Percentiles rank a stretch among this genome's conserved stretches.
Conservation (phyloP, 2,888 invertebrate species). For the Polydrusus tereticollis region DNA sequence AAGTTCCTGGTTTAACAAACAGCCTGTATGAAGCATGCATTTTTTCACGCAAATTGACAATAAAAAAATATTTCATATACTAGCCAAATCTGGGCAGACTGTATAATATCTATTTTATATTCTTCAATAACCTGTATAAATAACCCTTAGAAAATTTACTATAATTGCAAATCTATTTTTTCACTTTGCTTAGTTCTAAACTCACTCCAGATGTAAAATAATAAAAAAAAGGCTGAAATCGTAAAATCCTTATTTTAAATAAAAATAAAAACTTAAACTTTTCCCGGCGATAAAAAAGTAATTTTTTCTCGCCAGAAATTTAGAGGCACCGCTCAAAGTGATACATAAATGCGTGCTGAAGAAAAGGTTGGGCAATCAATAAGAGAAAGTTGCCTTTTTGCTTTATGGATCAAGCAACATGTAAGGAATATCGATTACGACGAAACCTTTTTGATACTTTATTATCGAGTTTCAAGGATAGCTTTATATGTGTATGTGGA, state of each 20-base stretch:
- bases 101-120: too few species aligned
- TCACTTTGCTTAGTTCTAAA: too few species aligned
- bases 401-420: constrained; percentile 34
- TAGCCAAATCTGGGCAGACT: too few species aligned
- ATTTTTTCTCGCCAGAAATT: constrained; percentile 17
- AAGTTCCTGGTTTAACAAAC: too few species aligned
- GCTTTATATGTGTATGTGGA: constrained; percentile 26
- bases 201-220: background rate
- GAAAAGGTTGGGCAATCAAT: constrained; percentile 35
- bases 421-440: constrained; percentile 34
- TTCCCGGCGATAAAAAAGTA: constrained; percentile 1
- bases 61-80: too few species aligned
- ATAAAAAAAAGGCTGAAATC: background rate
- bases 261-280: background rate
- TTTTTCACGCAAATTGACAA: too few species aligned
- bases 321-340: constrained; percentile 26
- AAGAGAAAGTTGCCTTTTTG: constrained; percentile 38
- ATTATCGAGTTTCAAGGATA: constrained; percentile 27
- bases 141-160: too few species aligned
- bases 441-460: constrained; percentile 37
- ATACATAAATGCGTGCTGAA: constrained; percentile 34
- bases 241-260: background rate
- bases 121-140: too few species aligned
- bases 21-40: too few species aligned
- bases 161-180: too few species aligned